Conservation (phyloP, 2,888 invertebrate genomes). For the Melinopterus prodromus region DNA sequence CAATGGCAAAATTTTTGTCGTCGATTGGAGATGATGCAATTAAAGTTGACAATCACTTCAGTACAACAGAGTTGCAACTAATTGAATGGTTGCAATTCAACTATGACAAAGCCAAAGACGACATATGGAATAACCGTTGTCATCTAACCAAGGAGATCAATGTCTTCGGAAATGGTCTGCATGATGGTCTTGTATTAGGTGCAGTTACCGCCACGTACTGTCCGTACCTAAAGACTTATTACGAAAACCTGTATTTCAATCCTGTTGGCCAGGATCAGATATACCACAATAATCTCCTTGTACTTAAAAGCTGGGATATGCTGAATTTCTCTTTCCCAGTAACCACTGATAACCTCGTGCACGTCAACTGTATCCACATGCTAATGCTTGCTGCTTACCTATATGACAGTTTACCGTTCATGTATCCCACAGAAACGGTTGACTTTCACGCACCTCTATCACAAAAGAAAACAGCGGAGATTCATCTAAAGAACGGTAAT, state of each 20-base stretch:
- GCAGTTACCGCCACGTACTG: slow-evolving; percentile 67
- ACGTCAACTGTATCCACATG: slow-evolving; percentile 67
- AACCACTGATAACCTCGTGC: slow-evolving; percentile 62
- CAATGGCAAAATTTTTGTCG: background rate
- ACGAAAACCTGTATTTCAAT: slow-evolving; percentile 60
- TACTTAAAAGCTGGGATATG: slow-evolving; percentile 65
- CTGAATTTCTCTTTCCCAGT: slow-evolving; percentile 66
- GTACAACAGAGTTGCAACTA: slow-evolving; percentile 52
- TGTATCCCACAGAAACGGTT: slow-evolving; percentile 60
- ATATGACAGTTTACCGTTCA: slow-evolving; percentile 65
- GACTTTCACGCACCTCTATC: slow-evolving; percentile 62
- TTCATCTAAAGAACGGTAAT: slow-evolving; percentile 58
- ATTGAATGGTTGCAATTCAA: slow-evolving; percentile 59
- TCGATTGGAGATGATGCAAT: background rate
- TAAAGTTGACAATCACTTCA: slow-evolving; percentile 24
- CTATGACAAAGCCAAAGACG: slow-evolving; percentile 52
- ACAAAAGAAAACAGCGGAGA: slow-evolving; percentile 57
- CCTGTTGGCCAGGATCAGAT: slow-evolving; percentile 58
- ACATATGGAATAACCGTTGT: slow-evolving; percentile 7
- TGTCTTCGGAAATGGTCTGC: slow-evolving; percentile 64
- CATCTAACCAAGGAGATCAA: slow-evolving; percentile 17
- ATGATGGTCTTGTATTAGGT: slow-evolving; percentile 66
- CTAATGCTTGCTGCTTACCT: slow-evolving; percentile 64
- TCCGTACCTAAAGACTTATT: slow-evolving; percentile 63
- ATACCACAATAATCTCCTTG: slow-evolving; percentile 67